A percentile compares a stretch with the other conserved stretches of the same genome.
Evolutionary conservation across 1,140 invertebrate species (phyloP).

Genomic region (Araneus ventricosus): DNA sequence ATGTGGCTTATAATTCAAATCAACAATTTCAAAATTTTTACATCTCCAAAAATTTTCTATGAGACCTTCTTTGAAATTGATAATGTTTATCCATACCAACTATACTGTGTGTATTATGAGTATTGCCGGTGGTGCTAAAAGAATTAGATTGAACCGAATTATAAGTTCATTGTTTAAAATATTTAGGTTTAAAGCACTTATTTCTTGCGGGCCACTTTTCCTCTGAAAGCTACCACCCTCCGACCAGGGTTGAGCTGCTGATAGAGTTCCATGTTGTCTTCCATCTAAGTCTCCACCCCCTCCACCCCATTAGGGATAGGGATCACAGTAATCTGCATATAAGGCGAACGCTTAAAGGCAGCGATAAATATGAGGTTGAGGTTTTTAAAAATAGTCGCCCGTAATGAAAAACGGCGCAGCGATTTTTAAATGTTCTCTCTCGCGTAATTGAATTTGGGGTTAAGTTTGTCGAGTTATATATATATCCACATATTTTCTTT

Average conservation of each 20-base stretch:
- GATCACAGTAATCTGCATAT: constrained; percentile 62
- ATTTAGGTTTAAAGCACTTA: too few relatives aligned
- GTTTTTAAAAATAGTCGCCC: constrained; percentile 48
- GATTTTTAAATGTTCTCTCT: constrained; percentile 35
- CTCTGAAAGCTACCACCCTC: not conserved
- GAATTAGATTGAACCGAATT: too few relatives aligned
- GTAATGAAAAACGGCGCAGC: constrained; percentile 60
- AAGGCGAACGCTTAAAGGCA: constrained; percentile 37
- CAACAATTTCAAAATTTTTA: too few relatives aligned
- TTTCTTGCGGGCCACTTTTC: not conserved
- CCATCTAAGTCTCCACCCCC: not conserved
- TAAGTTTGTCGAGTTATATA: constrained; percentile 41
- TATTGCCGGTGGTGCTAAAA: too few relatives aligned
- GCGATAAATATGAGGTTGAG: constrained; percentile 66
- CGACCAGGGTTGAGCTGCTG: not conserved
- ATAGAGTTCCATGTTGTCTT: constrained; percentile 57
- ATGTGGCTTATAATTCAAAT: too few relatives aligned
- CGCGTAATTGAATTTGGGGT: constrained; percentile 65
- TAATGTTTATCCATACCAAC: too few relatives aligned
- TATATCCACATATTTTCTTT: constrained; percentile 52
- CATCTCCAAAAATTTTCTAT: too few relatives aligned
- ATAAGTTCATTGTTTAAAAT: too few relatives aligned
- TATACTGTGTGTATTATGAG: too few relatives aligned
- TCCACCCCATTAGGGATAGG: not conserved
- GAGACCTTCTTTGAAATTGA: too few relatives aligned